Base-by-base conservation (phyloP, 2,888 invertebrate genomes). In the Limnephilus marmoratus region DNA sequence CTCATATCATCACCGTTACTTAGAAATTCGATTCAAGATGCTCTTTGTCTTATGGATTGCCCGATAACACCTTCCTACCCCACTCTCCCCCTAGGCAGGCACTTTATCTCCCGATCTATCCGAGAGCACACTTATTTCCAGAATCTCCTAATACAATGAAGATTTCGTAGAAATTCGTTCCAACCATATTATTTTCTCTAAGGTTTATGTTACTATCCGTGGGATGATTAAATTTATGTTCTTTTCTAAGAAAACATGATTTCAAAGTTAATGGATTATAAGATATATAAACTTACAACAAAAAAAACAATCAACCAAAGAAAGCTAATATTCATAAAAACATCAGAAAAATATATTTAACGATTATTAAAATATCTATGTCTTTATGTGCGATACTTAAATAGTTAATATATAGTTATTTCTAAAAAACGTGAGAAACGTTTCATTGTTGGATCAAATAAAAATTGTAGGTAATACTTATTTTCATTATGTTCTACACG, bases 31-130 rank as follows among this genome's bases (percentile, higher is more conserved):
- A 31, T 29, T 34, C 31, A 83, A 31, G 83, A 83, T 31, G 83
- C 83, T 83, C 31, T 83, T 83, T 37, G 37, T 83, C 83, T 83
- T 83, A 37, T 83, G 37, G 83, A 83, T 83, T 83, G 83, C 37
- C 37, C 29, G 83, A 83, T 83, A 83, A 37, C 31, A 15, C 34
- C 34, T 13, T 7, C 31, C 7, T 24, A 2, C 13, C 15, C 82
- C 34, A 2, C 1, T 34, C 37, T 37, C 83, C 29, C 37, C 83
- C 83, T 5, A 4, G 53, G 53, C 53, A 83, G 34, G 37, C 37
- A 83, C 37, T 83, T 83, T 18, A 83, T 31, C 18, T 37, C 29
- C 83, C 18, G 37, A 37, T 83, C 83, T 37, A 7, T 83, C 83
- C 13, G 9, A 31, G 83, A 34, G 37, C 31, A 68, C 24, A 68